Conservation (phyloP, 2,888 invertebrate genomes). For the Tipula lateralis region DNA sequence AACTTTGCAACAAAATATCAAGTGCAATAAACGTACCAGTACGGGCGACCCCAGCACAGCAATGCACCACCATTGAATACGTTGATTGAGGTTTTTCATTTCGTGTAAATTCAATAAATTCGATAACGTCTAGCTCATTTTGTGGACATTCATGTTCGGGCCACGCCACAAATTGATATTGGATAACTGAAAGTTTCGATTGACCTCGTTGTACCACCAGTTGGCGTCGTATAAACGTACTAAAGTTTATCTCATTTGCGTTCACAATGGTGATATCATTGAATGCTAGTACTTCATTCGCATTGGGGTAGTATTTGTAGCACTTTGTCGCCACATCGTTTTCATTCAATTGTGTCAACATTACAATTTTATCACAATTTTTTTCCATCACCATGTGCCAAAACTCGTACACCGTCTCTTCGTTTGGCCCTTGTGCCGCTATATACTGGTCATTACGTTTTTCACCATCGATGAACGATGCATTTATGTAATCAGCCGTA, state of each 20-base stretch:
- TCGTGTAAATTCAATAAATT: slow-evolving; percentile 56
- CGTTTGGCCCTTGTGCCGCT: slow-evolving; percentile 70
- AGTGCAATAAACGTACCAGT: slow-evolving; percentile 70
- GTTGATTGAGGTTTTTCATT: slow-evolving; percentile 43
- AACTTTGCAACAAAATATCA: slow-evolving; percentile 63
- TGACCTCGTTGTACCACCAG: not conserved
- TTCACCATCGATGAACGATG: slow-evolving; percentile 66
- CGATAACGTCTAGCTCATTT: slow-evolving; percentile 56
- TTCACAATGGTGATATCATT: slow-evolving; percentile 35
- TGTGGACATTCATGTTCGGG: slow-evolving; percentile 66
- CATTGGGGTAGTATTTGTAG: not conserved
- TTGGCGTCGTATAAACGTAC: not conserved
- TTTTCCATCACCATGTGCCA: slow-evolving; percentile 73
- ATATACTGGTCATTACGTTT: slow-evolving; percentile 62
- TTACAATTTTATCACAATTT: slow-evolving; percentile 61
- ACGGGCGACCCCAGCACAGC: slow-evolving; percentile 70
- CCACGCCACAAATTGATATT: slow-evolving; percentile 68
- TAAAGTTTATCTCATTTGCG: not conserved
- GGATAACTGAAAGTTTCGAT: slow-evolving; percentile 51
- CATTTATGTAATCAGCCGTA: slow-evolving; percentile 69
- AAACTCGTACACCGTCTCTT: slow-evolving; percentile 63
- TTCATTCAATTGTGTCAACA: slow-evolving; percentile 66
- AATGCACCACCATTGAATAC: slow-evolving; percentile 53
- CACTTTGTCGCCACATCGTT: slow-evolving; percentile 46
- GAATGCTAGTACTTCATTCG: not conserved